Conservation (phyloP, 2,888 invertebrate genomes). For the Sphaerophoria rueppellii region DNA sequence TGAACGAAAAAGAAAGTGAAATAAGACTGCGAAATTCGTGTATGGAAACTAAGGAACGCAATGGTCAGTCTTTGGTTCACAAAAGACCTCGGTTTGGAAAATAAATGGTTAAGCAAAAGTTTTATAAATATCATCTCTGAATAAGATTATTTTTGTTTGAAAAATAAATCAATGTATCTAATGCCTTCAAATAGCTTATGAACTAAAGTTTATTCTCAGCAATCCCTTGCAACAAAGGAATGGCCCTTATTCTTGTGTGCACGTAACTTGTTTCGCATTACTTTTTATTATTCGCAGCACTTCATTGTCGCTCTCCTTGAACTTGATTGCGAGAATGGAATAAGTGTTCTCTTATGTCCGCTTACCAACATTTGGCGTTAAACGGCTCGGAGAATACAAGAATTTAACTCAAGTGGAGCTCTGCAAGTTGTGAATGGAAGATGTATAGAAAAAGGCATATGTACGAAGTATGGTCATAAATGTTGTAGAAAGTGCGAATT, state of each 20-base stretch:
- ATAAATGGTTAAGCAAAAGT: too few relatives aligned
- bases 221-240: background rate
- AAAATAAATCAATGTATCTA: background rate
- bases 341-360: slow-evolving; percentile 52
- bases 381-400: slow-evolving; percentile 53
- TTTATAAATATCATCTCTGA: too few relatives aligned
- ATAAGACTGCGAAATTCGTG: slow-evolving; percentile 48
- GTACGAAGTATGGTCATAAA: background rate
- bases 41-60: slow-evolving; percentile 8
- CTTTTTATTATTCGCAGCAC: slow-evolving; percentile 52
- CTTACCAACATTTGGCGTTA: slow-evolving; percentile 60
- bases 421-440: background rate
- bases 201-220: background rate
- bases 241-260: background rate
- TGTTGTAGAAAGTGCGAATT: background rate
- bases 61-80: background rate
- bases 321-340: slow-evolving; percentile 49
- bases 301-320: slow-evolving; percentile 69
- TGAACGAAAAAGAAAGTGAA: slow-evolving; percentile 58
- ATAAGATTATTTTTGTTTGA: too few relatives aligned
- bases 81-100: too few relatives aligned
- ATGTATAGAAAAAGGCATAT: slow-evolving; percentile 25
- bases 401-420: slow-evolving; percentile 37
- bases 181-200: background rate
- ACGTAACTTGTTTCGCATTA: slow-evolving; percentile 32